Conservation (phyloP, 2,888 invertebrate genomes). For the Germaria angustata region DNA sequence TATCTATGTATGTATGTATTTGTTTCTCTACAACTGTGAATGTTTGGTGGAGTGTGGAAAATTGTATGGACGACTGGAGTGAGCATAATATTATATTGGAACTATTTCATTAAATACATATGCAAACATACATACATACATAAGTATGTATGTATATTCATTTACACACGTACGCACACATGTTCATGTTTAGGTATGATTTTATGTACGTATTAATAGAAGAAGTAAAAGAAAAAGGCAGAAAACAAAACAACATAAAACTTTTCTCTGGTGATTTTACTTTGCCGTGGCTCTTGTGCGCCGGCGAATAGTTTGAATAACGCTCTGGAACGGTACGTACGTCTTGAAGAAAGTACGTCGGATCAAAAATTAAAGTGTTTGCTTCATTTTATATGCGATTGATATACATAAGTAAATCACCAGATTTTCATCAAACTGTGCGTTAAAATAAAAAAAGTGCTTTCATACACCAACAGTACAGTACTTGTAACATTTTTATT, state of each 20-base stretch:
- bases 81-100: conserved; percentile 46
- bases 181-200: neutral
- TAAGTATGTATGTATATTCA: neutral
- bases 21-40: neutral
- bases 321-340: conserved; percentile 73
- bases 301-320: conserved; percentile 74
- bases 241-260: conserved; percentile 43
- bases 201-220: neutral
- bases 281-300: conserved; percentile 65
- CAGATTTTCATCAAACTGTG: neutral
- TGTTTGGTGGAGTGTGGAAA: conserved; percentile 57
- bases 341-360: conserved; percentile 54
- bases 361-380: neutral
- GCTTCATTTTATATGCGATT: conserved; percentile 19
- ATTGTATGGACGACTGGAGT: conserved; percentile 42
- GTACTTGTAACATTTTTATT: conserved; percentile 36
- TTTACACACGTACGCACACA: neutral
- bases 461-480: conserved; percentile 42
- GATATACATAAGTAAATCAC: conserved; percentile 27
- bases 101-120: conserved; percentile 8
- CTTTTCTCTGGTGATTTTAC: conserved; percentile 44
- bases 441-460: neutral
- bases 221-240: neutral
- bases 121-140: neutral
- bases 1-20: neutral